Evolutionary conservation across 2,888 invertebrate species (phyloP).

Genomic region (Emesis furor): DNA sequence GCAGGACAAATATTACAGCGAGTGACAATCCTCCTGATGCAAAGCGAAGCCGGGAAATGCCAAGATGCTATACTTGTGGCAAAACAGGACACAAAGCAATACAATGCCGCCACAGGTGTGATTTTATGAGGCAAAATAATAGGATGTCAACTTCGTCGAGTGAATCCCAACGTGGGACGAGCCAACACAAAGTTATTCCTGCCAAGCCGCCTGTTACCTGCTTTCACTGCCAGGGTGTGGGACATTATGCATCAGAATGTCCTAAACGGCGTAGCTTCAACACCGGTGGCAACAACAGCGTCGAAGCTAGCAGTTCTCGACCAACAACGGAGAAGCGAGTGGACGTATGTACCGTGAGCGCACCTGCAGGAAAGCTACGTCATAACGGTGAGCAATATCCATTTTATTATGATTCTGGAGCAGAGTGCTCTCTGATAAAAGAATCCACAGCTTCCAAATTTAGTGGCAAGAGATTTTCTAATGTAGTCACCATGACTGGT

Average conservation of each 20-base stretch:
- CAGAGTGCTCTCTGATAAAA: constrained; percentile 55
- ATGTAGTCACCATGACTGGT: constrained; percentile 45
- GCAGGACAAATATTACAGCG: neutral
- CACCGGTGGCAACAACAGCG: no score
- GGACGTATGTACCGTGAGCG: neutral
- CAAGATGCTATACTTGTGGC: neutral
- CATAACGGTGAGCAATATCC: constrained; percentile 35
- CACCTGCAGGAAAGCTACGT: constrained; percentile 13
- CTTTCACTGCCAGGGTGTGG: neutral
- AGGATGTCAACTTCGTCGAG: no score
- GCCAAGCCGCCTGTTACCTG: neutral
- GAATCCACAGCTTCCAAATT: constrained; percentile 45
- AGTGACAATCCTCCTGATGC: no score
- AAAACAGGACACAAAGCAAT: neutral
- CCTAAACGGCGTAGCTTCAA: neutral
- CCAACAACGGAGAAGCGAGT: no score
- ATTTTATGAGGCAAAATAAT: no score
- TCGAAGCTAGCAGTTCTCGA: no score
- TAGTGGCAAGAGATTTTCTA: constrained; percentile 34
- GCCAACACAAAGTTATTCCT: no score
- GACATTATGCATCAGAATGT: neutral
- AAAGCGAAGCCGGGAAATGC: no score
- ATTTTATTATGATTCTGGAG: constrained; percentile 58
- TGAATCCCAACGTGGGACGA: no score
- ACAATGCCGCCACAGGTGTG: neutral